Conservation (phyloP, 1,140 invertebrate species). For the Galendromus occidentalis region DNA sequence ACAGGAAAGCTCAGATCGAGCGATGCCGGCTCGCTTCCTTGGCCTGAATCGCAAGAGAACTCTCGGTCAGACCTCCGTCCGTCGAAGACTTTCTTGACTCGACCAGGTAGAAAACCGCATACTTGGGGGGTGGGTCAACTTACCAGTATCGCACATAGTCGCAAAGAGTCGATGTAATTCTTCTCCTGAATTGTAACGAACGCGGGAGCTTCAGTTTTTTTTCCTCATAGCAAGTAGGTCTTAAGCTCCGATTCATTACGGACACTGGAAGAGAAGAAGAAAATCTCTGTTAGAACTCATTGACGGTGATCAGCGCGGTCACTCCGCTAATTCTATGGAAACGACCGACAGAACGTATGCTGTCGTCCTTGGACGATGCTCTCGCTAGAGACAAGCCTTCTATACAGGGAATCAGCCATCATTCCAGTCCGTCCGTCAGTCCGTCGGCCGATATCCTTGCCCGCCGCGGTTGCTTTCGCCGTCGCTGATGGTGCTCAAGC, state of each 20-base stretch:
- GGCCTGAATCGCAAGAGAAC: neutral
- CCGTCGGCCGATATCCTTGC: too few relatives aligned
- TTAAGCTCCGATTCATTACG: slow-evolving; percentile 9
- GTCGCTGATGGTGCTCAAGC: too few relatives aligned
- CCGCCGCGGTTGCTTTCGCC: too few relatives aligned
- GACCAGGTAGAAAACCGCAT: too few relatives aligned
- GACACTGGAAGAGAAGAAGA: neutral
- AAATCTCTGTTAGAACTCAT: neutral
- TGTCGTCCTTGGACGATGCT: too few relatives aligned
- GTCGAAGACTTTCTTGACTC: too few relatives aligned
- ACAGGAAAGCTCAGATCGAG: slow-evolving; percentile 9
- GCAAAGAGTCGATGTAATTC: slow-evolving; percentile 5
- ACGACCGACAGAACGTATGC: too few relatives aligned
- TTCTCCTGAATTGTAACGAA: slow-evolving; percentile 9
- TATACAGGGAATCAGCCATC: too few relatives aligned
- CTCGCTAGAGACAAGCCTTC: too few relatives aligned
- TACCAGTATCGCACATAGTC: slow-evolving; percentile 11
- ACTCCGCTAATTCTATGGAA: neutral
- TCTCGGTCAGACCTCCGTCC: too few relatives aligned
- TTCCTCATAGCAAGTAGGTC: slow-evolving; percentile 6
- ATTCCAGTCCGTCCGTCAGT: too few relatives aligned
- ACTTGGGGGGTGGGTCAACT: neutral
- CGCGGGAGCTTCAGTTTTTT: slow-evolving; percentile 1
- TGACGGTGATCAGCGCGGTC: neutral
- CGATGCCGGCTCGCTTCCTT: slow-evolving; percentile 6